These are phyloP conservation scores for Drosophila austrosaltans DNA, from an alignment of 2,888 invertebrate species.

Conservation along the genomic window DNA sequence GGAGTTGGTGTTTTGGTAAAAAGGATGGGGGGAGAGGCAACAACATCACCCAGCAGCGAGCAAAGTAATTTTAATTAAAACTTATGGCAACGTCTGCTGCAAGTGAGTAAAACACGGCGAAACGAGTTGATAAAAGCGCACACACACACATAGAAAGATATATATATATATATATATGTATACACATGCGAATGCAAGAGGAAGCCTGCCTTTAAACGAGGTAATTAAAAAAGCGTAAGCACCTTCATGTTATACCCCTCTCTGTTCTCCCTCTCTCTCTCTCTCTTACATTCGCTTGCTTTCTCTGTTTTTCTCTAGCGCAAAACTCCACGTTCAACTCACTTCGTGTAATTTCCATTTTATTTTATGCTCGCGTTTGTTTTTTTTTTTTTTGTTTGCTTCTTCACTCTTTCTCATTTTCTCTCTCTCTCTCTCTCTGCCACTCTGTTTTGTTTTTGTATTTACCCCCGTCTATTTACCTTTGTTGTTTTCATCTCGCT, in stretches of 20 bases:
- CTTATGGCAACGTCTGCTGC: slow-evolving; percentile 78
- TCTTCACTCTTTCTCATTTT: slow-evolving; percentile 51
- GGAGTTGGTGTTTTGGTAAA: slow-evolving; percentile 1
- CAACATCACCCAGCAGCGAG: slow-evolving; percentile 59
- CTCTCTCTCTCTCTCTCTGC: not conserved
- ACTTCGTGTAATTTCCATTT: slow-evolving; percentile 72
- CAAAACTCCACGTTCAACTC: slow-evolving; percentile 13
- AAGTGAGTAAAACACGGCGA: slow-evolving; percentile 77
- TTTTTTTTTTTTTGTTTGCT: slow-evolving; percentile 51
- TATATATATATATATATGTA: slow-evolving; percentile 24
- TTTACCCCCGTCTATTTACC: slow-evolving; percentile 57
- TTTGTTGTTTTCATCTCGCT: slow-evolving; percentile 72
- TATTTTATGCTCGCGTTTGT: slow-evolving; percentile 67
- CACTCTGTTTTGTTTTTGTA: slow-evolving; percentile 37
- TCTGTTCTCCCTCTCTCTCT: slow-evolving; percentile 12
- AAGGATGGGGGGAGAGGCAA: slow-evolving; percentile 19
- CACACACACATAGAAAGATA: slow-evolving; percentile 38
- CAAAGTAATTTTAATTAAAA: slow-evolving; percentile 77
- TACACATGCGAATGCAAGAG: slow-evolving; percentile 46
- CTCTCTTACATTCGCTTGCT: slow-evolving; percentile 13
- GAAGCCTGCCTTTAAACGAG: slow-evolving; percentile 70
- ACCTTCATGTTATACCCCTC: slow-evolving; percentile 56
- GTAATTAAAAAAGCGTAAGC: slow-evolving; percentile 77
- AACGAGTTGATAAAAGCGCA: slow-evolving; percentile 75
- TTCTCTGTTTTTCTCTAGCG: not conserved